Evolutionary conservation across 2,113 vertebrate species (phyloP).

Genomic region (Lampris megalopsis): DNA sequence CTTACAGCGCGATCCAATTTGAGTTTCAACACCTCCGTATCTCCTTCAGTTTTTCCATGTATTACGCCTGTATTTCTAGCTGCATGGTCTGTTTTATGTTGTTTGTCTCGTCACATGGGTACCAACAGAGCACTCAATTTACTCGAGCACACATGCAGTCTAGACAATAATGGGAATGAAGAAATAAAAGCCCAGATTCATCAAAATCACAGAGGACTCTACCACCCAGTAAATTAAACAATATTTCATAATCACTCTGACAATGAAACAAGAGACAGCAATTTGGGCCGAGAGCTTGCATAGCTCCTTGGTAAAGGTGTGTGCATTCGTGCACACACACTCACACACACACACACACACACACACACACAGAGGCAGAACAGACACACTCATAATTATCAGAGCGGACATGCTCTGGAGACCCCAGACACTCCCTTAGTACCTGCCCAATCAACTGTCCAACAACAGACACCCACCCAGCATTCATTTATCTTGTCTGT

Average conservation of each 20-base stretch:
- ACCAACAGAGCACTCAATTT: constrained; percentile 47
- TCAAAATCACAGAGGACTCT: constrained; percentile 86
- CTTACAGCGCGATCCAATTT: neutral
- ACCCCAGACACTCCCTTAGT: constrained; percentile 87
- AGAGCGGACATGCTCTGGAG: constrained; percentile 92
- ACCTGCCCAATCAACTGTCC: constrained; percentile 88
- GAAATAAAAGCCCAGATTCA: constrained; percentile 89
- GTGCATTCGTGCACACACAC: constrained; percentile 46
- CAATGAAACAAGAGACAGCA: constrained; percentile 87
- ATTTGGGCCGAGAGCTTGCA: constrained; percentile 87
- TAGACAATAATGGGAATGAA: constrained; percentile 85
- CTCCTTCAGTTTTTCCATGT: constrained; percentile 27
- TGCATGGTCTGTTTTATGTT: constrained; percentile 10
- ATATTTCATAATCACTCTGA: constrained; percentile 93
- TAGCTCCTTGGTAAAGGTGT: constrained; percentile 82
- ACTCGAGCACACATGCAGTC: constrained; percentile 48
- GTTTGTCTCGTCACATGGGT: too few species aligned
- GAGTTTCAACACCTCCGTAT: neutral
- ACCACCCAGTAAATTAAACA: constrained; percentile 88
- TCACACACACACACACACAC: constrained; percentile 40
- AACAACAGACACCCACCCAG: constrained; percentile 91
- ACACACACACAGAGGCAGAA: constrained; percentile 46
- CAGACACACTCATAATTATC: constrained; percentile 89
- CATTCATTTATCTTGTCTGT: constrained; percentile 98
- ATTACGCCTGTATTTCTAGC: constrained; percentile 34